phyloP scores from a whole-genome alignment of 2,113 vertebrate species.

The Chaetodon auriga region DNA sequence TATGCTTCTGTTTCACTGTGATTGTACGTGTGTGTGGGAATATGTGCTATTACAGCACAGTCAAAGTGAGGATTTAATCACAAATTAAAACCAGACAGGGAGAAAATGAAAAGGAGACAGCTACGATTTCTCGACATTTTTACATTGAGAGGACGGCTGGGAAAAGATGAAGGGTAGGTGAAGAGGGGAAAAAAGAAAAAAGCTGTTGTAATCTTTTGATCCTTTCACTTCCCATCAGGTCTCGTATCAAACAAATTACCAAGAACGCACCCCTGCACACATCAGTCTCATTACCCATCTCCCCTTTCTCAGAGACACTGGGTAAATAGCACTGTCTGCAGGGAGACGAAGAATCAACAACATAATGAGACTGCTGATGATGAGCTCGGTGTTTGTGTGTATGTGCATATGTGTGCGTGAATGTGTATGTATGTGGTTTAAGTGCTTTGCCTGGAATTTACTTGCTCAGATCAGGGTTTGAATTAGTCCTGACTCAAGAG shows the following conservation, averaged over 20 bases:
- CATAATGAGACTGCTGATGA: constrained; percentile 73
- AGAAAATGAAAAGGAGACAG: constrained; percentile 21
- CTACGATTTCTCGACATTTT: constrained; percentile 17
- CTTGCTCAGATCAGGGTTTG: constrained; percentile 43
- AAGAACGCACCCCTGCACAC: constrained; percentile 74
- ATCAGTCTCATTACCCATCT: constrained; percentile 76
- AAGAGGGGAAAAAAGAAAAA: constrained; percentile 1
- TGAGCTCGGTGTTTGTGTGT: constrained; percentile 50
- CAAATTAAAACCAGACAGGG: constrained; percentile 25
- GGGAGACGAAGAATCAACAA: constrained; percentile 77
- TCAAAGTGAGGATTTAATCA: constrained; percentile 36
- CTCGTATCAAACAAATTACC: constrained; percentile 78
- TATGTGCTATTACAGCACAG: not conserved
- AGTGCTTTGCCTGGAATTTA: constrained; percentile 46
- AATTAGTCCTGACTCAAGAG: constrained; percentile 42
- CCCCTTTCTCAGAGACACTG: constrained; percentile 66
- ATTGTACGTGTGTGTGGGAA: constrained; percentile 7
- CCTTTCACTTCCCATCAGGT: constrained; percentile 75
- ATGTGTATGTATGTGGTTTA: constrained; percentile 41
- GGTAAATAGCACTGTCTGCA: constrained; percentile 75
- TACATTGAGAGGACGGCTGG: not conserved
- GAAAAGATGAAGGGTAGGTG: constrained; percentile 48
- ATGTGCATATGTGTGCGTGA: not conserved
- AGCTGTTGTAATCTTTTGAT: constrained; percentile 73
- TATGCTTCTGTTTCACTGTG: constrained; percentile 25